A percentile compares a stretch with the other conserved stretches of the same genome.
phyloP scores from a whole-genome alignment of 2,113 vertebrate genomes.

The Puntigrus tetrazona region DNA sequence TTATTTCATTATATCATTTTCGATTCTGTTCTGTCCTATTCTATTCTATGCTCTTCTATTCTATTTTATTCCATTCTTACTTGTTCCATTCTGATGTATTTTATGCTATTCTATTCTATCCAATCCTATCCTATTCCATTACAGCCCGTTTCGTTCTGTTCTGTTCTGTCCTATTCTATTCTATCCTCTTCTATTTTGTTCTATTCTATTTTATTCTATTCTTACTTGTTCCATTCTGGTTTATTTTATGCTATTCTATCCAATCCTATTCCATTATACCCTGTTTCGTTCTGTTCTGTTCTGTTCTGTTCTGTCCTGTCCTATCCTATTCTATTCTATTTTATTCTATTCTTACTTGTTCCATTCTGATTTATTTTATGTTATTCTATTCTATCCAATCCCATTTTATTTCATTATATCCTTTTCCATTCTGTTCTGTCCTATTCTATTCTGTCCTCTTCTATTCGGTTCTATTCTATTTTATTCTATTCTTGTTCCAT shows the following conservation, averaged over 20 bases:
- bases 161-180: conserved; percentile 2
- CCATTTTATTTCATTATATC: background rate
- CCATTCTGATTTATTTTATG: rapidly evolving
- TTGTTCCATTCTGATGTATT: conserved; percentile 17
- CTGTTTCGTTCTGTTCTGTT: background rate
- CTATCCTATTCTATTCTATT: background rate
- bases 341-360: too few species aligned
- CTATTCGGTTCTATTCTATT: background rate
- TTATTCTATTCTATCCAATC: background rate
- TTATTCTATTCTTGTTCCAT: background rate
- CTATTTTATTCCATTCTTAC: background rate
- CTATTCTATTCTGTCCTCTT: background rate
- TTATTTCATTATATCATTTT: too few species aligned
- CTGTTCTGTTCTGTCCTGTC: background rate
- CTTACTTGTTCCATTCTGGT: background rate
- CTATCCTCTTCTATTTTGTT: background rate
- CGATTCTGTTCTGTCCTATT: background rate
- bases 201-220: background rate
- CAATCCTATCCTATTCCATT: background rate
- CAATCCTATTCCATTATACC: background rate
- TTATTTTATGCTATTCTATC: background rate
- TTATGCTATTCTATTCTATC: conserved; percentile 8
- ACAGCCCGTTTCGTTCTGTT: background rate
- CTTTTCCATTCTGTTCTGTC: background rate
- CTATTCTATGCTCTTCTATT: conserved; percentile 1